Percentiles rank a stretch among this genome's conserved stretches.
phyloP scores from a whole-genome alignment of 1,140 invertebrate species.

The Globodera rostochiensis region DNA sequence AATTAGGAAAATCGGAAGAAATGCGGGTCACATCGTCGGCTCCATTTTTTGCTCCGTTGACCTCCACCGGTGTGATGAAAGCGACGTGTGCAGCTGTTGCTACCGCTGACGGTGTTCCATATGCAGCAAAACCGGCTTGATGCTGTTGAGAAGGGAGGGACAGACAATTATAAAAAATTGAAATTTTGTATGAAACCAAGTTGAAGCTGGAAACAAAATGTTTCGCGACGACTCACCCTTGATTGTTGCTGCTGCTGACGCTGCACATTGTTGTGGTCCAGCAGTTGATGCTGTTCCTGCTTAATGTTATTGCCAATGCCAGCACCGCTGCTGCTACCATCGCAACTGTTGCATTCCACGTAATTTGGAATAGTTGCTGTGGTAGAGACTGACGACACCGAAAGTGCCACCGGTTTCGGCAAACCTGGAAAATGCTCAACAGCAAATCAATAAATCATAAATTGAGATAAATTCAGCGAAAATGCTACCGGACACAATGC shows the following conservation, averaged over 20 bases:
- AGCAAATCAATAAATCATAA: no score
- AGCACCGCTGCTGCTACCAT: neutral
- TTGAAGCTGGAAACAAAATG: no score
- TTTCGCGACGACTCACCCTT: no score
- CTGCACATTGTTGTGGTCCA: neutral
- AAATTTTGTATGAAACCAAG: no score
- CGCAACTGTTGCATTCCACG: neutral
- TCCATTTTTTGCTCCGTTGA: neutral
- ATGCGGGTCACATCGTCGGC: neutral
- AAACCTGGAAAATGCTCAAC: neutral
- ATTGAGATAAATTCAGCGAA: neutral
- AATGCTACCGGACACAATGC: neutral
- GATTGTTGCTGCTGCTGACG: neutral
- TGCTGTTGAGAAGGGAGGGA: no score
- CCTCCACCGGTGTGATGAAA: neutral
- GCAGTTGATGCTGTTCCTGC: neutral
- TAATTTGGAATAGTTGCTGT: neutral
- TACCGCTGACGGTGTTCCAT: neutral
- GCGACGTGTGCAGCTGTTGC: neutral
- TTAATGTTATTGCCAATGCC: neutral
- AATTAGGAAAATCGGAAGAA: conserved; percentile 3
- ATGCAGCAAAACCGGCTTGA: neutral
- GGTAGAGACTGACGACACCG: neutral
- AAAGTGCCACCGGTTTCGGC: conserved; percentile 35
- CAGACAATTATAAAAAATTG: no score